Base-by-base conservation (phyloP, 2,797 vertebrate species). In the Nothura maculosa region DNA sequence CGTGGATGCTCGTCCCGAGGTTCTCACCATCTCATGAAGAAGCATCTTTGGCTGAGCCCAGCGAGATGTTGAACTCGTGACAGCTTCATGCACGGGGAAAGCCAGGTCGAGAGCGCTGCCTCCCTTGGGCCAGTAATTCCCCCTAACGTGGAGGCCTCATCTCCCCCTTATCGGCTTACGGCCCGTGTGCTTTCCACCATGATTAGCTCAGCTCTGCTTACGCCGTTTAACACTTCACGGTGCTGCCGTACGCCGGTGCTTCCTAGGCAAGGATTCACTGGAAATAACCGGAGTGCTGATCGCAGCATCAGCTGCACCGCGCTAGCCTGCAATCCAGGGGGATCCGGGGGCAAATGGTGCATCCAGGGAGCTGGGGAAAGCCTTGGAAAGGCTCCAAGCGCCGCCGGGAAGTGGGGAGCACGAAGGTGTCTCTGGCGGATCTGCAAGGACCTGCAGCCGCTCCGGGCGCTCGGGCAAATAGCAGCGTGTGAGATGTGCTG, bases 161-260 rank as follows among this genome's bases (percentile, higher is more conserved):
- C 66, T 61, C 74, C 47, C 75, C 40, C 84, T 66, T 63, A 78
- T 75, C 62, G 78, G 50, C 81, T 93, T 94, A 81, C 20, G 82
- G 45, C 38, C 62, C 47, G 79, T 86, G 57, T 36, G 47, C 77
- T 64, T 79, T 76, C 92, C 47, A 21, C 62, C 66, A 55, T 57
- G 77, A 92, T 91, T 34, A 92, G 63, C 85, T 91, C 88, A 81
- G 81, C 54, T 87, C 75, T 85, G 64, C 42, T 75, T 45, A 43
- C 12, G 8, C 58, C 36, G 24, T 74, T 74, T 66, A 83, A 67
- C 73, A 52, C 38, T 36, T 79, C 14, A 8, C 30, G 58, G 66
- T 19, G 30, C 47, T 87, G 64, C 76, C 70, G 77, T 90, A 70
- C 84, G 54, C 19, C 77, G 76, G 28, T 47, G 16, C 87, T 85